Conservation (phyloP, 2,797 vertebrate species). For the Macropus fuliginosus region DNA sequence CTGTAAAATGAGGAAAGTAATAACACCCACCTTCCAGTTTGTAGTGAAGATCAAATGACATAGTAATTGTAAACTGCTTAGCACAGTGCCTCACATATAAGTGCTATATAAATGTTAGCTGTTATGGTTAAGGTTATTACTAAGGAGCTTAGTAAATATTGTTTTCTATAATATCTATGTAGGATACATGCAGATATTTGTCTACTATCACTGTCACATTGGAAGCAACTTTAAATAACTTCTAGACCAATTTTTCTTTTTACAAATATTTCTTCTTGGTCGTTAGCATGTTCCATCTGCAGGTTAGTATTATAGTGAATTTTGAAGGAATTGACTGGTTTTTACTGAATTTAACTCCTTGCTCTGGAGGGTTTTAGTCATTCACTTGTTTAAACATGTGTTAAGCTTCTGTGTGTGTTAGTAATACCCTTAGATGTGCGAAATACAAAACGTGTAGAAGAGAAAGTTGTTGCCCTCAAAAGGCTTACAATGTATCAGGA, state of each 20-base stretch:
- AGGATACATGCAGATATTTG: no score
- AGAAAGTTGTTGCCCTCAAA: background rate
- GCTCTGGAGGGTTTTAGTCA: background rate
- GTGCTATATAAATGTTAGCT: background rate
- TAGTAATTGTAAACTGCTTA: no score
- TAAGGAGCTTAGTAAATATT: background rate
- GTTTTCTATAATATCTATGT: no score
- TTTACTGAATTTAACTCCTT: background rate
- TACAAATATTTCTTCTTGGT: background rate
- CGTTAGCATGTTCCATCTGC: background rate
- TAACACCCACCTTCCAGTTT: background rate
- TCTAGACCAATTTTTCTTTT: background rate
- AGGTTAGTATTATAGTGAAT: background rate
- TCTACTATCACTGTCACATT: no score
- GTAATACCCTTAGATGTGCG: background rate
- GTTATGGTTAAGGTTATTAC: background rate
- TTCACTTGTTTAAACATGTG: background rate
- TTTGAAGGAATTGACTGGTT: background rate
- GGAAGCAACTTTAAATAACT: no score
- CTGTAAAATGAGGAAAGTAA: background rate
- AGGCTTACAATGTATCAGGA: background rate
- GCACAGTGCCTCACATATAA: background rate
- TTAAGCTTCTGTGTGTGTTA: background rate
- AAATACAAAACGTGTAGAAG: no score
- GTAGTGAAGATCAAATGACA: background rate